Percentiles rank a stretch among this genome's conserved stretches.
Evolutionary conservation across 2,888 invertebrate species (phyloP).

Genomic region (Aphodius sticticus): DNA sequence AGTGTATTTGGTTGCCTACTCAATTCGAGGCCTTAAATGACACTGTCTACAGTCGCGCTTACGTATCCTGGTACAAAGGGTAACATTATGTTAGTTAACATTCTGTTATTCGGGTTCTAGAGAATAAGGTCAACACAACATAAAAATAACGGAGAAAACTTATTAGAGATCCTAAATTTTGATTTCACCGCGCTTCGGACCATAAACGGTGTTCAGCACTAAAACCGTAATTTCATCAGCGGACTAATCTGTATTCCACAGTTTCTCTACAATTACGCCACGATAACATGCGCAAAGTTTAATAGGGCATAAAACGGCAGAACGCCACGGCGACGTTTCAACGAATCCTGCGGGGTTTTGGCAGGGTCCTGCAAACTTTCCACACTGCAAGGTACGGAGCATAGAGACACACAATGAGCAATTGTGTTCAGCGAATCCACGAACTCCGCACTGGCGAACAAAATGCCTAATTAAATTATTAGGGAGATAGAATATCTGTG

Average conservation of each 20-base stretch:
- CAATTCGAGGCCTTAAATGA: too few relatives aligned
- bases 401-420: conserved; percentile 24
- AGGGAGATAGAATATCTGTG: neutral
- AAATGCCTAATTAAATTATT: conserved; percentile 23
- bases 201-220: neutral
- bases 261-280: neutral
- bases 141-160: too few relatives aligned
- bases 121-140: too few relatives aligned
- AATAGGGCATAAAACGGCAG: conserved; percentile 23
- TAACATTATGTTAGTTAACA: too few relatives aligned
- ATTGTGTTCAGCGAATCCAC: conserved; percentile 17
- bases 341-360: conserved; percentile 9
- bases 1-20: too few relatives aligned
- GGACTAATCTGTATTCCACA: neutral
- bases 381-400: conserved; percentile 15
- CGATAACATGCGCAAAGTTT: conserved; percentile 13
- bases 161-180: neutral
- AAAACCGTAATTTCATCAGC: conserved; percentile 4
- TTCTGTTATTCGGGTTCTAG: too few relatives aligned
- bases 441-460: neutral
- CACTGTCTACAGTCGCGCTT: too few relatives aligned
- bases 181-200: neutral
- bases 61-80: too few relatives aligned
- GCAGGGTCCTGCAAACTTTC: conserved; percentile 11
- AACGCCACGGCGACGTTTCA: conserved; percentile 9